These are phyloP conservation scores for Acrobasis consociella DNA, from an alignment of 2,888 invertebrate genomes.

Conservation along the genomic window DNA sequence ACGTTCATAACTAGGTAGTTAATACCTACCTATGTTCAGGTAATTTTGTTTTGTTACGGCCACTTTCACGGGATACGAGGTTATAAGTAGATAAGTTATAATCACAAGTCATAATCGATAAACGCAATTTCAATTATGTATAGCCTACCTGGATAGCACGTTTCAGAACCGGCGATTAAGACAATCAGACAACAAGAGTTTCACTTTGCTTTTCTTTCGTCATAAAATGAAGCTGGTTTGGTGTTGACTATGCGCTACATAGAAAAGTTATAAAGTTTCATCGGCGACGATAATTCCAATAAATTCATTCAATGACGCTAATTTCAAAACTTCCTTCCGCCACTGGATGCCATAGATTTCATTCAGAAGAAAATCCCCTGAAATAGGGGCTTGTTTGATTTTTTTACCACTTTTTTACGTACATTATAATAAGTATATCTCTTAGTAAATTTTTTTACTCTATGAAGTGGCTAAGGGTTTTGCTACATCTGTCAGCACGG, in stretches of 20 bases:
- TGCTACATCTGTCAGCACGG: too few relatives aligned
- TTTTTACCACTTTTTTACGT: too few relatives aligned
- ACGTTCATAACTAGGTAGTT: slow-evolving; percentile 3
- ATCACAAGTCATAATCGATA: slow-evolving; percentile 5
- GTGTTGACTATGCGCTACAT: not conserved
- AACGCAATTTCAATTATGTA: slow-evolving; percentile 22
- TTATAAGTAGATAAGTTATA: not conserved
- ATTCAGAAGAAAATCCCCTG: too few relatives aligned
- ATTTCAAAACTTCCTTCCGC: too few relatives aligned
- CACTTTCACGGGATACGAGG: slow-evolving; percentile 17
- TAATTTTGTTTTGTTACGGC: slow-evolving; percentile 8
- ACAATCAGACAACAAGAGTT: slow-evolving; percentile 49
- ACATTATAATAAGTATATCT: too few relatives aligned
- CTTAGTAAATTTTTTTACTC: too few relatives aligned
- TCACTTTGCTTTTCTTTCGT: slow-evolving; percentile 47
- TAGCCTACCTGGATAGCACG: slow-evolving; percentile 8
- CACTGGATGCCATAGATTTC: too few relatives aligned
- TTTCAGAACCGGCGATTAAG: slow-evolving; percentile 31
- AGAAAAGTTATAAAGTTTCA: too few relatives aligned
- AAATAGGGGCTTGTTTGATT: too few relatives aligned
- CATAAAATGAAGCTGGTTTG: slow-evolving; percentile 20
- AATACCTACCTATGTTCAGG: not conserved
- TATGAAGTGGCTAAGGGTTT: too few relatives aligned
- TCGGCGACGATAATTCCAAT: too few relatives aligned
- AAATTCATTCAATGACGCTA: too few relatives aligned